phyloP scores from a whole-genome alignment of 2,797 vertebrate genomes.

The Eidolon dupreanum region DNA sequence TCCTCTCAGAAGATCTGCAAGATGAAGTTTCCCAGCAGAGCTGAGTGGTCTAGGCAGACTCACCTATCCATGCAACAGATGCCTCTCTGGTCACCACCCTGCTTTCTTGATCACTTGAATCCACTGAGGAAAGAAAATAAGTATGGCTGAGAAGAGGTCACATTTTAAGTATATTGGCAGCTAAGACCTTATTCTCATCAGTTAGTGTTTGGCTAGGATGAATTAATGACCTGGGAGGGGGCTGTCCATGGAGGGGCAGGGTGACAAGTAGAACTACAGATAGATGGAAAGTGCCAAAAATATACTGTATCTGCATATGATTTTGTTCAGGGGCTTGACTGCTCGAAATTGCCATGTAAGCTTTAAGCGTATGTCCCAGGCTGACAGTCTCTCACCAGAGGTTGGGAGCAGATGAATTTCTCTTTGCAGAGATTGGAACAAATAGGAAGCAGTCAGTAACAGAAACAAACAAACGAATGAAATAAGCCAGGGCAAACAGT shows the following conservation, averaged over 20 bases:
- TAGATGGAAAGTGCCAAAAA: not conserved
- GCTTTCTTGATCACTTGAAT: not conserved
- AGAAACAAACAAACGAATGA: not conserved
- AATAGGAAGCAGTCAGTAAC: not conserved
- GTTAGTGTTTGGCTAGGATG: not conserved
- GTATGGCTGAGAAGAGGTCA: not conserved
- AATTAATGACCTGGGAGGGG: not conserved
- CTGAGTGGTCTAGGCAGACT: not conserved
- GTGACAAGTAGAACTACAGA: not conserved
- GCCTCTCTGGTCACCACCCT: not conserved
- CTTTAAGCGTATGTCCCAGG: rapidly evolving
- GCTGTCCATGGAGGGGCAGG: not conserved
- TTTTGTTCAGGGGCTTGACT: not conserved
- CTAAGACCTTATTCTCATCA: not conserved
- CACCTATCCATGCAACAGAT: too few relatives aligned
- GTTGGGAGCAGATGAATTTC: not conserved
- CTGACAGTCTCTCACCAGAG: not conserved
- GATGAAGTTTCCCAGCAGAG: not conserved
- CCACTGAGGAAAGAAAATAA: not conserved
- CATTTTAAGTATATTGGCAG: not conserved
- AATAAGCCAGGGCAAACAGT: not conserved
- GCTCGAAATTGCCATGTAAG: not conserved
- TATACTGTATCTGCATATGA: not conserved
- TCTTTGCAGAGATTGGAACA: not conserved
- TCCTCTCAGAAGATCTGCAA: not conserved